Evolutionary conservation across 2,113 vertebrate genomes (phyloP).

Genomic region (Hippocampus comes): DNA sequence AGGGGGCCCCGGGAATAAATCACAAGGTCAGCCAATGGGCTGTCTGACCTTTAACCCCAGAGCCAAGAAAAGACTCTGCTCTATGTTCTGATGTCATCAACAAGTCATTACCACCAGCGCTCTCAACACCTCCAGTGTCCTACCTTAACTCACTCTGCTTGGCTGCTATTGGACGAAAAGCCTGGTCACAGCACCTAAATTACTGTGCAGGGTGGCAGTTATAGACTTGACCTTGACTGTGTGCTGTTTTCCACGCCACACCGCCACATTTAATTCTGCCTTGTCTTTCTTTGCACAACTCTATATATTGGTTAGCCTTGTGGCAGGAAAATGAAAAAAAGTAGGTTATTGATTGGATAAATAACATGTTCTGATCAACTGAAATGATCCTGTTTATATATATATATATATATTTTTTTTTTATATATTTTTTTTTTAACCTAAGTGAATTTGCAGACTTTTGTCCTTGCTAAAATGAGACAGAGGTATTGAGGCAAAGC

Average conservation of each 20-base stretch:
- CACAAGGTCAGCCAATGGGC: constrained; percentile 61
- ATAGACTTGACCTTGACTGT: constrained; percentile 68
- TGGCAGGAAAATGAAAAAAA: constrained; percentile 8
- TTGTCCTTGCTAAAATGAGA: not conserved
- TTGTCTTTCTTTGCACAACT: constrained; percentile 33
- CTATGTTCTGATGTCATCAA: constrained; percentile 68
- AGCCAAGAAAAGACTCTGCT: constrained; percentile 60
- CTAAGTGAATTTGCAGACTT: not conserved
- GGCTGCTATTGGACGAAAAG: constrained; percentile 36
- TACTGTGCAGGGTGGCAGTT: constrained; percentile 45
- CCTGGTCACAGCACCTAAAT: constrained; percentile 50
- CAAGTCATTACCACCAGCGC: constrained; percentile 62
- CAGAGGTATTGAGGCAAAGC: constrained; percentile 48
- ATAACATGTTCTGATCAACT: not conserved
- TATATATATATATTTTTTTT: not conserved
- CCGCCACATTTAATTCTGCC: constrained; percentile 51
- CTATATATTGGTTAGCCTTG: constrained; percentile 15
- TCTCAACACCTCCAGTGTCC: constrained; percentile 64
- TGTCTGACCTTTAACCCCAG: constrained; percentile 59
- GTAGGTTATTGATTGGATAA: constrained; percentile 29
- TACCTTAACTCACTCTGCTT: constrained; percentile 22
- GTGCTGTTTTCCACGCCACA: constrained; percentile 44
- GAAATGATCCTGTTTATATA: not conserved
- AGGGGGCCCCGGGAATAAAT: constrained; percentile 66
- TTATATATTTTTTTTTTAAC: not conserved